Evolutionary conservation across 2,888 invertebrate genomes (phyloP).

Genomic region (Morpho helenor): DNA sequence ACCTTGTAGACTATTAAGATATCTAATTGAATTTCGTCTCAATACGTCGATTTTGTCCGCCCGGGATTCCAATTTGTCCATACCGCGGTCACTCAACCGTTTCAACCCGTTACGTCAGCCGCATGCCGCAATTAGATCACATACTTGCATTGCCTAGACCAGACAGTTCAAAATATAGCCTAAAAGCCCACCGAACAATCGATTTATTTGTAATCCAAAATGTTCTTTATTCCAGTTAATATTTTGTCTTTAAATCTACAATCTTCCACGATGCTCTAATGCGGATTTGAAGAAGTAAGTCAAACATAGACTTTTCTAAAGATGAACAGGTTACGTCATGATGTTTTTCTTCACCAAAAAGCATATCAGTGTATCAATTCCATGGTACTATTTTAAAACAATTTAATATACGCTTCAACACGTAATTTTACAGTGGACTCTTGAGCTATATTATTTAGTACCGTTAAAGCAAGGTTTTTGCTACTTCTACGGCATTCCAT

Average conservation of each 20-base stretch:
- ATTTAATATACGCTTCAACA: too few species aligned
- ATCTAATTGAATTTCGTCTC: constrained; percentile 13
- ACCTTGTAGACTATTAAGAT: constrained; percentile 3
- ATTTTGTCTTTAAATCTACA: too few species aligned
- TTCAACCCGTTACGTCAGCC: constrained; percentile 69
- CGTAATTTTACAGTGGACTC: not conserved
- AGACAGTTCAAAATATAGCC: constrained; percentile 54
- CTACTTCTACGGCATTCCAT: constrained; percentile 46
- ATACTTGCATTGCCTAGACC: constrained; percentile 61
- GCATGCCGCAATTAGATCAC: constrained; percentile 74
- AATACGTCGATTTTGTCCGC: constrained; percentile 14
- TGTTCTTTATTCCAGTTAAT: too few species aligned
- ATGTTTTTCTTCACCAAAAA: not conserved
- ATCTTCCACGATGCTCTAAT: too few species aligned
- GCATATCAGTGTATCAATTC: too few species aligned
- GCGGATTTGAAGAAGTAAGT: too few species aligned
- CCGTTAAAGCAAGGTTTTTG: constrained; percentile 68
- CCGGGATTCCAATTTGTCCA: constrained; percentile 57
- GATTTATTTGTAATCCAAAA: not conserved
- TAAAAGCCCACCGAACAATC: not conserved
- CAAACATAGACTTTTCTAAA: too few species aligned
- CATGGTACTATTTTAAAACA: too few species aligned
- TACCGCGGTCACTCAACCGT: constrained; percentile 72
- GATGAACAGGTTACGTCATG: not conserved
- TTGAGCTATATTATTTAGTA: constrained; percentile 41